Conservation (phyloP, 92 coral and sea anemone species). For the Pocillopora grandis region DNA sequence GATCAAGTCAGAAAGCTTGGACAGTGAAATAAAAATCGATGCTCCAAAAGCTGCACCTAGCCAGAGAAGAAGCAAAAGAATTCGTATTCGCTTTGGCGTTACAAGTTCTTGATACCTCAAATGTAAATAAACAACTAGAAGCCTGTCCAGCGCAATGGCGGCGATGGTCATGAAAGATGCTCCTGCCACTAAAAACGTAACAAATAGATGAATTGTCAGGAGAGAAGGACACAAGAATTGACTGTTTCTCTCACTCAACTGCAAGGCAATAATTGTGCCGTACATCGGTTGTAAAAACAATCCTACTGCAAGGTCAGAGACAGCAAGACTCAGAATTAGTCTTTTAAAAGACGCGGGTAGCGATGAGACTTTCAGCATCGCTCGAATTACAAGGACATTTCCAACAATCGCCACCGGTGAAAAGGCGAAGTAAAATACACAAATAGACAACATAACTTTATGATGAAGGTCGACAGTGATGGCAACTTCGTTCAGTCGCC, state of each 20-base stretch:
- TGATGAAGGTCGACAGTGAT: background rate
- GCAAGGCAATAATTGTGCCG: slow-evolving; percentile 1
- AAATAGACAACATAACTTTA: background rate
- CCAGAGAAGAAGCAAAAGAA: slow-evolving; percentile 23
- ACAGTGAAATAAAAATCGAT: background rate
- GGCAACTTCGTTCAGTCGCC: background rate
- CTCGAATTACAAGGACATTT: slow-evolving; percentile 12
- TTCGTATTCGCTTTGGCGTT: slow-evolving; percentile 19
- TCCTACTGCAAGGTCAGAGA: slow-evolving; percentile 32
- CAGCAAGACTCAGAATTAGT: slow-evolving; percentile 36
- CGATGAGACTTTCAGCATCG: slow-evolving; percentile 23
- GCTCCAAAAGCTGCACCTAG: background rate
- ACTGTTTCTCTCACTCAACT: background rate
- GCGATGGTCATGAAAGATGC: slow-evolving; percentile 30
- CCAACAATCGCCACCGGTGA: background rate
- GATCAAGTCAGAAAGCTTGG: background rate
- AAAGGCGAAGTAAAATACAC: slow-evolving; percentile 5
- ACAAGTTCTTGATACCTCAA: slow-evolving; percentile 31
- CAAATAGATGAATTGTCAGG: background rate
- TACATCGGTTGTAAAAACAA: slow-evolving; percentile 7
- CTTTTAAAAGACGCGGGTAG: slow-evolving; percentile 26
- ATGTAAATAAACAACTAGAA: slow-evolving; percentile 37
- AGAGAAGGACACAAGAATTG: background rate
- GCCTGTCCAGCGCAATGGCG: slow-evolving; percentile 35
- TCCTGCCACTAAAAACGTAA: background rate